phyloP scores from a whole-genome alignment of 1,140 invertebrate species.

The Ridgeia piscesae region DNA sequence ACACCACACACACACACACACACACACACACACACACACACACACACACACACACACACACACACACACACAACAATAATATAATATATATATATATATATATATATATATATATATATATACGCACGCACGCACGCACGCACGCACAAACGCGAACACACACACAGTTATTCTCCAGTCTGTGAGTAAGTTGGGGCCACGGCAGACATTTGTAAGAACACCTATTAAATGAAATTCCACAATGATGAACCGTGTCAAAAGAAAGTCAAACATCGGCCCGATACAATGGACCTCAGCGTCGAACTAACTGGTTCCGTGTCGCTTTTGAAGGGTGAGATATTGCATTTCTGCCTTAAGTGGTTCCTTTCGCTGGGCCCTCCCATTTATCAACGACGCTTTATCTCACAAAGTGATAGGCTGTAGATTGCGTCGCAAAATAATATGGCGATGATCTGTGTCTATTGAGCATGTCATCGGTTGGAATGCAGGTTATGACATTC shows the following conservation, averaged over 20 bases:
- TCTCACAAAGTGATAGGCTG: background rate
- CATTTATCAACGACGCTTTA: background rate
- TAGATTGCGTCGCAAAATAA: background rate
- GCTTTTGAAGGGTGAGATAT: background rate
- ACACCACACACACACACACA: too few species aligned
- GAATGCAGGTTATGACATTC: slow-evolving; percentile 5
- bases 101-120: too few species aligned
- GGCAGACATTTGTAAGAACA: background rate
- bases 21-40: too few species aligned
- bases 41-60: too few species aligned
- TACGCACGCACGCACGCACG: too few species aligned
- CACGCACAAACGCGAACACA: too few species aligned
- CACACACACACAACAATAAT: too few species aligned
- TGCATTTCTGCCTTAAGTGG: background rate
- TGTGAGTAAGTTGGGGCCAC: background rate
- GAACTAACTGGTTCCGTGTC: background rate
- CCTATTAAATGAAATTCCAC: background rate
- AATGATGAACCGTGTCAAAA: background rate
- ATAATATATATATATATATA: too few species aligned
- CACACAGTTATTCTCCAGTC: background rate
- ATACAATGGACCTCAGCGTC: background rate
- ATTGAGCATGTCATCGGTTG: background rate
- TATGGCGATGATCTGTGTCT: background rate
- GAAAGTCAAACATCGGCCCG: background rate
- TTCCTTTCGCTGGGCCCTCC: background rate